Conservation (phyloP, 53 echinoderm and acorn worm genomes). For the Echinometra lucunter region DNA sequence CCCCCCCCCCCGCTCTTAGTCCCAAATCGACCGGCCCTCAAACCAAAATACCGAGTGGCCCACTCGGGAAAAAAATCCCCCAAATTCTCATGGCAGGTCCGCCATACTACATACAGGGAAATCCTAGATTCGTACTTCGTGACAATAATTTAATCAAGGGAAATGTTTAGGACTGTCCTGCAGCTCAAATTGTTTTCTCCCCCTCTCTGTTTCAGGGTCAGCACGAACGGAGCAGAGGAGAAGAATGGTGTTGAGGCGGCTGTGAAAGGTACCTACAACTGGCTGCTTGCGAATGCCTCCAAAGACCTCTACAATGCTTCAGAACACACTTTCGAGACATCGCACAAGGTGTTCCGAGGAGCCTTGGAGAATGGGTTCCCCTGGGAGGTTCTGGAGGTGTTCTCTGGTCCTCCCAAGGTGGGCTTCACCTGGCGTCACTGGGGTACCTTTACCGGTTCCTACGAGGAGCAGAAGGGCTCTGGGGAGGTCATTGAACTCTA, state of each 20-base stretch:
- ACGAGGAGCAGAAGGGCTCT: conserved; percentile 68
- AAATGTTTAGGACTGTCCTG: background rate
- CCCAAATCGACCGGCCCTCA: too few relatives aligned
- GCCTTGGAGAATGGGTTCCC: conserved; percentile 83
- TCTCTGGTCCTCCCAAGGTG: conserved; percentile 83
- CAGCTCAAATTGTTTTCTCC: background rate
- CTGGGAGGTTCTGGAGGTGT: conserved; percentile 86
- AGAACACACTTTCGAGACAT: conserved; percentile 73
- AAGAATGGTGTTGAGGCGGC: conserved; percentile 61
- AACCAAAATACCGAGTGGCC: too few relatives aligned
- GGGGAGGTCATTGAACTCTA: conserved; percentile 72
- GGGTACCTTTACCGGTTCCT: conserved; percentile 74
- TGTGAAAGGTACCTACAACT: conserved; percentile 81
- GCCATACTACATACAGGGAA: too few relatives aligned
- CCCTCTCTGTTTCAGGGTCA: conserved; percentile 31
- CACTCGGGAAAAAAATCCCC: too few relatives aligned
- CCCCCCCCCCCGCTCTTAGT: too few relatives aligned
- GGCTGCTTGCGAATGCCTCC: conserved; percentile 62
- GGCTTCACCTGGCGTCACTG: conserved; percentile 89
- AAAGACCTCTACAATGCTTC: conserved; percentile 76
- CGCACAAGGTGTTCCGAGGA: conserved; percentile 72
- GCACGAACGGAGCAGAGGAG: conserved; percentile 69
- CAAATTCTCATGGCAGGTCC: too few relatives aligned
- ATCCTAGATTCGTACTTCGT: too few relatives aligned
- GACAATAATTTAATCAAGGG: too few relatives aligned